Conservation (phyloP, 2,888 invertebrate species). For the Drosophila eohydei region DNA sequence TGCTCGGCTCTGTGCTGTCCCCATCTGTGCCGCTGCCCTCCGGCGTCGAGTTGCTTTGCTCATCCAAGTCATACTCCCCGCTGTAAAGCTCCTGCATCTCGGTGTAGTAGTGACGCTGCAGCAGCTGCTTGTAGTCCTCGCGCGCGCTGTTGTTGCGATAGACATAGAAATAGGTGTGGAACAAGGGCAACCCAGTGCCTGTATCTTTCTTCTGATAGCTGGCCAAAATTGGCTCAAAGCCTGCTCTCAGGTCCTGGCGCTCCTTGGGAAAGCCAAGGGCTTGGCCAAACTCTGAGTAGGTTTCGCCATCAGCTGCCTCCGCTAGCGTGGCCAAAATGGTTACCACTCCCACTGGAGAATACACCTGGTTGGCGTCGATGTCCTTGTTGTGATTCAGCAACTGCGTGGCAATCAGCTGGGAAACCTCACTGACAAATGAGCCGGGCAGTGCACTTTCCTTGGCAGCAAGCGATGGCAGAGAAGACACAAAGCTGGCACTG, state of each 20-base stretch:
- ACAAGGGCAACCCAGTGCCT: constrained; percentile 85
- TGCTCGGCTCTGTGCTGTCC: constrained; percentile 63
- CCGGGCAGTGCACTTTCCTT: constrained; percentile 34
- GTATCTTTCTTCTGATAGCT: constrained; percentile 75
- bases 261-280: constrained; percentile 87
- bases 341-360: constrained; percentile 88
- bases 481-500: constrained; percentile 23
- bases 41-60: constrained; percentile 67
- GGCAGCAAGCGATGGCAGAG: constrained; percentile 40
- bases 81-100: constrained; percentile 86
- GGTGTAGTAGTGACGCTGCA: constrained; percentile 87
- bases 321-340: constrained; percentile 88
- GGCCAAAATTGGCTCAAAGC: constrained; percentile 73
- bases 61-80: constrained; percentile 79
- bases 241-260: constrained; percentile 72
- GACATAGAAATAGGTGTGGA: constrained; percentile 89
- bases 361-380: constrained; percentile 86
- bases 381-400: constrained; percentile 83
- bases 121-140: constrained; percentile 87
- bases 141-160: constrained; percentile 88
- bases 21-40: constrained; percentile 29
- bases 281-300: constrained; percentile 86
- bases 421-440: constrained; percentile 80
- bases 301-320: constrained; percentile 88
- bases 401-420: constrained; percentile 82